phyloP scores from a whole-genome alignment of 2,113 vertebrate genomes.

The Taxidea taxus region DNA sequence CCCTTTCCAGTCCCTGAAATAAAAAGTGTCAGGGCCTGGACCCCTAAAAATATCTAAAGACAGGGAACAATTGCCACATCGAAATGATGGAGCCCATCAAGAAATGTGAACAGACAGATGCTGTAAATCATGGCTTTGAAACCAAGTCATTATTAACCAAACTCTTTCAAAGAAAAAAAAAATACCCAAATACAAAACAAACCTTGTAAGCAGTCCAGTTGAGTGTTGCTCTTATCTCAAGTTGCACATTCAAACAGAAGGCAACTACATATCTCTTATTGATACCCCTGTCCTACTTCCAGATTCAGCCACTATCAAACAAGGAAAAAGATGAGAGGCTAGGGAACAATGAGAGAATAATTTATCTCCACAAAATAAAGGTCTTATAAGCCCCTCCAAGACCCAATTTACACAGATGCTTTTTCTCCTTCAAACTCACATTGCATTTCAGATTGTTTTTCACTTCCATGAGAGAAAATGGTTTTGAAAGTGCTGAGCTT shows the following conservation, averaged over 20 bases:
- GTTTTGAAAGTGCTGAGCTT: conserved; percentile 53
- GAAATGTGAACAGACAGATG: conserved; percentile 30
- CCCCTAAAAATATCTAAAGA: conserved; percentile 40
- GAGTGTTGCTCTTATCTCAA: conserved; percentile 44
- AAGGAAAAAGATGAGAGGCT: conserved; percentile 38
- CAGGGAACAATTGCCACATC: background rate
- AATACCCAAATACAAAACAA: background rate
- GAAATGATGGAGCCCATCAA: background rate
- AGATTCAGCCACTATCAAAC: conserved; percentile 57
- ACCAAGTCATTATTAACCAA: conserved; percentile 45
- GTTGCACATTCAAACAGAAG: conserved; percentile 44
- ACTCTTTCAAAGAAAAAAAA: background rate
- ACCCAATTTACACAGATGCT: conserved; percentile 29
- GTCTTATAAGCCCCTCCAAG: conserved; percentile 23
- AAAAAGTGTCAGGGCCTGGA: background rate
- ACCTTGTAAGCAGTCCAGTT: background rate
- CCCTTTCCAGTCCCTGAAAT: conserved; percentile 11
- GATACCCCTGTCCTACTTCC: conserved; percentile 28
- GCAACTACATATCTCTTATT: conserved; percentile 47
- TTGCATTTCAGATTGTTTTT: conserved; percentile 43
- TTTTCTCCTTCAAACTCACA: conserved; percentile 35
- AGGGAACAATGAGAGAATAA: conserved; percentile 48
- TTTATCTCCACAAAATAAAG: conserved; percentile 52
- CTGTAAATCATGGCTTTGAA: conserved; percentile 47
- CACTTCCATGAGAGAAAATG: conserved; percentile 33